Conservation (phyloP, 2,113 vertebrate genomes). For the Promerops cafer region DNA sequence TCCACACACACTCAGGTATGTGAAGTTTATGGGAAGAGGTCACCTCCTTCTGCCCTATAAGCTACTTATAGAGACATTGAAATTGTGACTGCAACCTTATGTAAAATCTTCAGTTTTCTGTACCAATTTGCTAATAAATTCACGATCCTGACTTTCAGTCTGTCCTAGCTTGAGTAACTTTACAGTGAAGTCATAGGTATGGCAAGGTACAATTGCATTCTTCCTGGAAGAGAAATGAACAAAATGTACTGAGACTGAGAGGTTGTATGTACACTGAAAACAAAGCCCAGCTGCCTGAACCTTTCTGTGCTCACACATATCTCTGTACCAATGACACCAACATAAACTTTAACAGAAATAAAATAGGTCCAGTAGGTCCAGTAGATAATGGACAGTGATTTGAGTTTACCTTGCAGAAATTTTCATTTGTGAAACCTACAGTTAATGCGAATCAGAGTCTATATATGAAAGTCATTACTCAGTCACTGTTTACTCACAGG, state of each 20-base stretch:
- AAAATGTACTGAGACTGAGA: not conserved
- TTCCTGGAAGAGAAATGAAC: constrained; percentile 3
- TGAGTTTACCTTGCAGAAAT: not conserved
- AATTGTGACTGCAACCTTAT: not conserved
- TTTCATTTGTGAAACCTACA: not conserved
- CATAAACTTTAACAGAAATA: not conserved
- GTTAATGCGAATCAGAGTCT: not conserved
- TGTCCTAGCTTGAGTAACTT: not conserved
- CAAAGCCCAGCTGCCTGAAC: not conserved
- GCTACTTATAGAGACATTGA: not conserved
- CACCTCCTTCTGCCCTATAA: not conserved
- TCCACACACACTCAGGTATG: not conserved
- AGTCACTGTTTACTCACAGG: not conserved
- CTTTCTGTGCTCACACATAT: not conserved
- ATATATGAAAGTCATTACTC: not conserved
- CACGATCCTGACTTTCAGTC: not conserved
- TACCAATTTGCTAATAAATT: not conserved
- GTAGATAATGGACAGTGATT: not conserved
- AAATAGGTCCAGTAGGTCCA: not conserved
- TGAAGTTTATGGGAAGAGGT: not conserved
- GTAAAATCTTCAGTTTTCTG: not conserved
- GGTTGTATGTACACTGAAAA: not conserved
- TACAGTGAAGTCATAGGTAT: not conserved
- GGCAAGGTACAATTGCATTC: not conserved
- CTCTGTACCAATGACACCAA: not conserved